Conservation (phyloP, 2,797 vertebrate genomes). For the Lycodopsis pacificus region DNA sequence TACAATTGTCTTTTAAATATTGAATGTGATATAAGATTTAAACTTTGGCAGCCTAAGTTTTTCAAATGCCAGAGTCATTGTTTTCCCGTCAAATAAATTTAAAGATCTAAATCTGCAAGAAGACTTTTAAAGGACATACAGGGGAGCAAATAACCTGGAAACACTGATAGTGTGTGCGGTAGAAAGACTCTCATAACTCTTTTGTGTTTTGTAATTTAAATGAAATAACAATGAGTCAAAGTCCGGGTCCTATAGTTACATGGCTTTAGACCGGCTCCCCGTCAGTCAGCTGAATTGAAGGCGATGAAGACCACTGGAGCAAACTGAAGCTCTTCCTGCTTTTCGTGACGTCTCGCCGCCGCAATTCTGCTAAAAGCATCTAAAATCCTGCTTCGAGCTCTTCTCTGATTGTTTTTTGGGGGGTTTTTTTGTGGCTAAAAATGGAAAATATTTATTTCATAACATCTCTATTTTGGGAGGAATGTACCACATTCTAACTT, state of each 20-base stretch:
- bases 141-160: too few relatives aligned
- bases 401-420: constrained; percentile 57
- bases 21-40: background rate
- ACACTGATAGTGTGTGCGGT: too few relatives aligned
- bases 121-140: too few relatives aligned
- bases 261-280: background rate
- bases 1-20: background rate
- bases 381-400: constrained; percentile 52
- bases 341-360: constrained; percentile 10
- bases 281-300: constrained; percentile 12
- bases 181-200: too few relatives aligned
- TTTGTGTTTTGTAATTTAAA: too few relatives aligned
- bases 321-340: constrained; percentile 58
- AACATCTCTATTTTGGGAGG: constrained; percentile 27
- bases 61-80: too few relatives aligned
- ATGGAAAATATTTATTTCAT: constrained; percentile 35
- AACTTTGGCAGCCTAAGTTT: background rate
- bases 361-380: constrained; percentile 69
- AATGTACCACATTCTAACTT: constrained; percentile 10
- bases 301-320: constrained; percentile 44
- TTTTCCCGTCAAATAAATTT: too few relatives aligned
- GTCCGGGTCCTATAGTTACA: too few relatives aligned
- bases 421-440: constrained; percentile 28
- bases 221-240: too few relatives aligned
- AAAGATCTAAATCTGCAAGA: too few relatives aligned